Conservation (phyloP, 2,113 vertebrate species). For the Erythrocebus patas region DNA sequence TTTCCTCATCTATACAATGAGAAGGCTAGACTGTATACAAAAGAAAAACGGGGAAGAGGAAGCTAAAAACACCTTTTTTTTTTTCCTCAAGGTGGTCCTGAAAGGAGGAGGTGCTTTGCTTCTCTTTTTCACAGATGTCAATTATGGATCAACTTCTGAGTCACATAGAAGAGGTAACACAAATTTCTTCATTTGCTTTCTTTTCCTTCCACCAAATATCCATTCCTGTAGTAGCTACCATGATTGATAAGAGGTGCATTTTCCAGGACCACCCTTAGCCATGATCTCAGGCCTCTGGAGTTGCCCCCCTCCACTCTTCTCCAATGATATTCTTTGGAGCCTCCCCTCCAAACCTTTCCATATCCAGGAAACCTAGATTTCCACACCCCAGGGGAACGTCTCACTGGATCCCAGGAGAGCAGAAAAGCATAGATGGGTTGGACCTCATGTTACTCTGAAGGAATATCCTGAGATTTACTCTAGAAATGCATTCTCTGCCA, state of each 20-base stretch:
- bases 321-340: not conserved
- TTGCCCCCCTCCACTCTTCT: no score
- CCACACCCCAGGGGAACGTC: not conserved
- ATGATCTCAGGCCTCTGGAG: not conserved
- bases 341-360: not conserved
- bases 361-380: not conserved
- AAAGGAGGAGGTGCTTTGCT: not conserved
- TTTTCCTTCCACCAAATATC: not conserved
- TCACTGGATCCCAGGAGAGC: not conserved
- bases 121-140: not conserved
- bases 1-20: not conserved
- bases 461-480: not conserved
- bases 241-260: not conserved
- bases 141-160: not conserved
- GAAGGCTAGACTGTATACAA: not conserved
- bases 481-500: not conserved
- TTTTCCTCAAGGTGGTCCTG: not conserved
- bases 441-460: not conserved
- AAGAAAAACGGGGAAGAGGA: not conserved
- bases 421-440: not conserved
- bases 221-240: not conserved
- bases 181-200: not conserved
- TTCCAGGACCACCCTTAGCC: not conserved
- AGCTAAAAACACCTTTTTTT: not conserved
- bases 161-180: not conserved